phyloP scores from a whole-genome alignment of 2,797 vertebrate genomes.

The Antrozous pallidus region DNA sequence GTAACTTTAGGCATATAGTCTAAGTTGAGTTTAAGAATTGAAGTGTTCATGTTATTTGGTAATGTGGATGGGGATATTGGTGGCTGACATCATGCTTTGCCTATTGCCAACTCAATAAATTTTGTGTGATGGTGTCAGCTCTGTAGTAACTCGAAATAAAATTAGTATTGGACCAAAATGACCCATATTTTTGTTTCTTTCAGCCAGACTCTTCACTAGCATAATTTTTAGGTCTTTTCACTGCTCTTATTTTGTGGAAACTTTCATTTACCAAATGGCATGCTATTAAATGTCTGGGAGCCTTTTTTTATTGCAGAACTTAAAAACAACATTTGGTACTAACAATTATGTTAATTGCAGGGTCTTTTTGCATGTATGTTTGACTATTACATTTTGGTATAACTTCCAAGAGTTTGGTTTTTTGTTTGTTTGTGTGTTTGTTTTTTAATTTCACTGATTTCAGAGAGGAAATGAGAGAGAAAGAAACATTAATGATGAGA shows the following conservation, averaged over 20 bases:
- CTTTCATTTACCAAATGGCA: conserved; percentile 76
- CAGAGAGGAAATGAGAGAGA: no score
- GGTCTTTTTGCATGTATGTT: conserved; percentile 58
- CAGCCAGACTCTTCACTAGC: conserved; percentile 55
- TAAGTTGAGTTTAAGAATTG: conserved; percentile 50
- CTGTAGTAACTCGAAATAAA: conserved; percentile 64
- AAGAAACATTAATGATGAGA: no score
- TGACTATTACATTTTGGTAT: conserved; percentile 53
- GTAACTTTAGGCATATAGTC: conserved; percentile 29
- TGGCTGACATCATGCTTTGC: conserved; percentile 64
- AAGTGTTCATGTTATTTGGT: conserved; percentile 25
- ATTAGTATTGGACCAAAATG: neutral
- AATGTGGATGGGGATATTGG: conserved; percentile 36
- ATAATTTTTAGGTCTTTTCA: conserved; percentile 57
- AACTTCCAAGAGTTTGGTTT: neutral
- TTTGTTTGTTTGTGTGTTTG: no score
- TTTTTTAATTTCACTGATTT: no score
- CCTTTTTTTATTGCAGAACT: conserved; percentile 53
- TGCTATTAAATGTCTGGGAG: conserved; percentile 70
- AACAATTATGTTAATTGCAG: conserved; percentile 56
- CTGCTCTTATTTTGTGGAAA: conserved; percentile 68
- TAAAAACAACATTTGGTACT: conserved; percentile 68
- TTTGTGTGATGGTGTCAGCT: conserved; percentile 66
- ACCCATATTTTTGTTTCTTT: conserved; percentile 25
- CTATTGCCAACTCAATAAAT: conserved; percentile 66